Conservation (phyloP, 2,888 invertebrate genomes). For the Caenorhabditis sp. region DNA sequence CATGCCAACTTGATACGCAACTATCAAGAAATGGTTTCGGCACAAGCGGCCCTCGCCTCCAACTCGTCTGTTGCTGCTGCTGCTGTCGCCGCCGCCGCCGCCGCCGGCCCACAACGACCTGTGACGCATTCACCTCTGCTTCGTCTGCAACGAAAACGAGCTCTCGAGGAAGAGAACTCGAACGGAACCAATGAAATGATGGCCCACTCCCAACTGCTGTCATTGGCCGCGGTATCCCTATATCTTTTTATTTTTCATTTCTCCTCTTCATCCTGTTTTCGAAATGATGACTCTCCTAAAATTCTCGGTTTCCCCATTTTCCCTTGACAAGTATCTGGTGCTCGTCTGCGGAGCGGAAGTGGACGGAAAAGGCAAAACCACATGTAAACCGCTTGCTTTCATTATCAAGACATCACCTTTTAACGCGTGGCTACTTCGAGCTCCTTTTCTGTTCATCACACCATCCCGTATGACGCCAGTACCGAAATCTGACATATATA, state of each 20-base stretch:
- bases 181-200: slow-evolving; percentile 36
- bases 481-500: too few relatives aligned
- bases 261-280: too few relatives aligned
- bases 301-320: too few relatives aligned
- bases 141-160: slow-evolving; percentile 50
- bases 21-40: slow-evolving; percentile 51
- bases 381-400: background rate
- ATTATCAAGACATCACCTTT: background rate
- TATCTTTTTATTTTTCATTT: slow-evolving; percentile 18
- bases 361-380: background rate
- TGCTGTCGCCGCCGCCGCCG: slow-evolving; percentile 44
- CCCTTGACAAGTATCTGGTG: background rate
- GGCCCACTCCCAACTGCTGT: slow-evolving; percentile 48
- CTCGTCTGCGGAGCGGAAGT: background rate
- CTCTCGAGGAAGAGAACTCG: slow-evolving; percentile 53
- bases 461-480: background rate
- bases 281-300: too few relatives aligned
- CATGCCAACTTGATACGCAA: slow-evolving; percentile 65
- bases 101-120: too few relatives aligned
- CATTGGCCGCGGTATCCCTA: slow-evolving; percentile 58
- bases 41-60: slow-evolving; percentile 43
- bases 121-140: too few relatives aligned
- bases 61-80: too few relatives aligned
- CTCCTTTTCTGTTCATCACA: background rate
- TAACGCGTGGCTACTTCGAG: background rate